phyloP scores from a whole-genome alignment of 2,113 vertebrate species.

The Lycocorax pyrrhopterus region DNA sequence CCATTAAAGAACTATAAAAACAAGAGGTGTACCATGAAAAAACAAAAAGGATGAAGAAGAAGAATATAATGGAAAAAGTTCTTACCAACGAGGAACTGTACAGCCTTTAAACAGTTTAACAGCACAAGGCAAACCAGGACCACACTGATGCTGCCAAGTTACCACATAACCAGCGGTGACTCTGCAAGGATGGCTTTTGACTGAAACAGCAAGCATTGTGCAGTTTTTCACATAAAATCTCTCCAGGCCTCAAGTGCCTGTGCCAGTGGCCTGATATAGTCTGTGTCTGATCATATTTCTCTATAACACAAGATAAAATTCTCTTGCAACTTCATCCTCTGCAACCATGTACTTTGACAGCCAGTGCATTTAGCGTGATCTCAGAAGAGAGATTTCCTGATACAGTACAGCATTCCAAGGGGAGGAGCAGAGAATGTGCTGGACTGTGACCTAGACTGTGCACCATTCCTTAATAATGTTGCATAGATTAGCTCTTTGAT shows the following conservation, averaged over 20 bases:
- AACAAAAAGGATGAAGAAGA: conserved; percentile 12
- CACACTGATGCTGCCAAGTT: not conserved
- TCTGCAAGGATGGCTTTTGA: not conserved
- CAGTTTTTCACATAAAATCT: not conserved
- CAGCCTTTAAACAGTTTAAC: not conserved
- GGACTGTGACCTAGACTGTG: not conserved
- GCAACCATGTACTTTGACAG: not conserved
- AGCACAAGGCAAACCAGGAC: not conserved
- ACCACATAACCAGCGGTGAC: not conserved
- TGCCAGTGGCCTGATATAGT: not conserved
- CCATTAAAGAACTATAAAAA: conserved; percentile 52
- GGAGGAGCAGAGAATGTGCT: not conserved
- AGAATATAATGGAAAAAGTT: conserved; percentile 25
- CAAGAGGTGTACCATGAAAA: conserved; percentile 45
- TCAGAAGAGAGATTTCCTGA: not conserved
- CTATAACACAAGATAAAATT: not conserved
- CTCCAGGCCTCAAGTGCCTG: not conserved
- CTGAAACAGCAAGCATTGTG: not conserved
- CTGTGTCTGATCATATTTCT: not conserved
- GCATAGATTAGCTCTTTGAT: not conserved
- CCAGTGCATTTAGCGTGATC: not conserved
- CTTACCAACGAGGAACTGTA: not conserved
- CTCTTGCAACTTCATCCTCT: not conserved
- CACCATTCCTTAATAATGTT: not conserved
- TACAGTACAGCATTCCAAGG: not conserved